Conservation (phyloP, 1,140 invertebrate species). For the Bathynomus jamesi region DNA sequence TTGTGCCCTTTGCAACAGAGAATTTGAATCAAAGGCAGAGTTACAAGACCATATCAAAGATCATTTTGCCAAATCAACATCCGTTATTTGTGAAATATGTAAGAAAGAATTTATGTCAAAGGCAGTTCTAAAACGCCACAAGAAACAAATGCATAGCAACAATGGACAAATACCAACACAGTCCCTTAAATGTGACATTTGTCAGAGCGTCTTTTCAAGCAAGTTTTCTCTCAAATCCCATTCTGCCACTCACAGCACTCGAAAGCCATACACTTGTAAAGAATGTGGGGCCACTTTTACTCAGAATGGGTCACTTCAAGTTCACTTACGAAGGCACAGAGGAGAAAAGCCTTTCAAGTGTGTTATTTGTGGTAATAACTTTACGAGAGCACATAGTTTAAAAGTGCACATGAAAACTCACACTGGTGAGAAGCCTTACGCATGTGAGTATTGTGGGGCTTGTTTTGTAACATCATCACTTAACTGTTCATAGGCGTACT, state of each 20-base stretch:
- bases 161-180: constrained; percentile 7
- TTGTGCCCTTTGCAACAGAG: constrained; percentile 30
- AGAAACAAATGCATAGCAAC: constrained; percentile 25
- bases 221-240: constrained; percentile 23
- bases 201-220: constrained; percentile 24
- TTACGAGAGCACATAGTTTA: constrained; percentile 31
- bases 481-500: constrained; percentile 42
- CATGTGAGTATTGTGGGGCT: constrained; percentile 47
- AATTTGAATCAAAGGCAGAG: constrained; percentile 30
- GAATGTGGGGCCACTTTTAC: constrained; percentile 36
- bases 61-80: constrained; percentile 29
- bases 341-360: constrained; percentile 37
- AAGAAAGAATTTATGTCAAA: constrained; percentile 31
- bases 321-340: constrained; percentile 30
- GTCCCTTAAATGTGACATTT: constrained; percentile 23
- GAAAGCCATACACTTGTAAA: constrained; percentile 32
- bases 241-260: constrained; percentile 23
- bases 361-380: constrained; percentile 31
- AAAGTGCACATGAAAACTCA: constrained; percentile 75
- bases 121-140: constrained; percentile 30
- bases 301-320: constrained; percentile 34
- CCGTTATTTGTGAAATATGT: constrained; percentile 24
- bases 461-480: constrained; percentile 37
- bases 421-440: constrained; percentile 90
- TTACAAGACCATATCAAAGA: constrained; percentile 34